These are phyloP conservation scores for Tanytarsus gracilentus DNA, from an alignment of 2,888 invertebrate genomes.

Conservation along the genomic window DNA sequence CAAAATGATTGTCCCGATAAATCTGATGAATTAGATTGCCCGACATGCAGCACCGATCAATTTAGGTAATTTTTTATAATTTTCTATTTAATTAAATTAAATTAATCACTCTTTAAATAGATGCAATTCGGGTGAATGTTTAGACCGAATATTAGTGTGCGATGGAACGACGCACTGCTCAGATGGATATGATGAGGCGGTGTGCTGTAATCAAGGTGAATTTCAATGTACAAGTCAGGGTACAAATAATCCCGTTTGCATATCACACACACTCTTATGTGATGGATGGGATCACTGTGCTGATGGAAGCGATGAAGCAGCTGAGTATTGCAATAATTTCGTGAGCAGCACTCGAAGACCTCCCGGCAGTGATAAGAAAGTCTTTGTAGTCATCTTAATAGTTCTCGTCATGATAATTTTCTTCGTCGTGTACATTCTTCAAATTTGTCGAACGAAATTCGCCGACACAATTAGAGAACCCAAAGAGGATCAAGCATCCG, in stretches of 20 bases:
- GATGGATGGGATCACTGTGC: conserved; percentile 70
- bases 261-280: conserved; percentile 58
- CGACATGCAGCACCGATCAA: conserved; percentile 59
- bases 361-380: conserved; percentile 45
- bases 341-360: conserved; percentile 43
- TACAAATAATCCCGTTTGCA: conserved; percentile 63
- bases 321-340: conserved; percentile 49
- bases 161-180: conserved; percentile 57
- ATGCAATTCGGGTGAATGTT: conserved; percentile 48
- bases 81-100: conserved; percentile 35
- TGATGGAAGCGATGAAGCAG: conserved; percentile 70
- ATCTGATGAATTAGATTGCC: conserved; percentile 68
- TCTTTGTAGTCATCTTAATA: conserved; percentile 50
- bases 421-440: conserved; percentile 47
- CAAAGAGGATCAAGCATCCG: conserved; percentile 55
- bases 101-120: neutral
- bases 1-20: conserved; percentile 74
- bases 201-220: conserved; percentile 54
- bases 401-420: conserved; percentile 49
- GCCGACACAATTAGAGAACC: conserved; percentile 46
- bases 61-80: conserved; percentile 47
- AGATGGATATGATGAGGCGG: conserved; percentile 59
- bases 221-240: conserved; percentile 67
- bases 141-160: conserved; percentile 52
- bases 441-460: conserved; percentile 47